Conservation (phyloP, 2,113 vertebrate species). For the Myrmecobius fasciatus region DNA sequence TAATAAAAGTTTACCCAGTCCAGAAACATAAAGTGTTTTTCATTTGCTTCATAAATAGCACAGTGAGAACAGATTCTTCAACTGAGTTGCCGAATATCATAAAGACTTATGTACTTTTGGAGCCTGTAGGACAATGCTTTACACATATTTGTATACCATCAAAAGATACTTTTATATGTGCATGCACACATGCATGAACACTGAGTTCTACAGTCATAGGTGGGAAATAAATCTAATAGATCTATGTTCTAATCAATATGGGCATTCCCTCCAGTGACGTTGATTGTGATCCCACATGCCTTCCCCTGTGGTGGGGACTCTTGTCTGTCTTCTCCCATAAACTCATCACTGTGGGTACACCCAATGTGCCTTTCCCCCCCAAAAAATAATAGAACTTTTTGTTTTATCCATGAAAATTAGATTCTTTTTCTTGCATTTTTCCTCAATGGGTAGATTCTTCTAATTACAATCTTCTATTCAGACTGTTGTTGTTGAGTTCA, state of each 20-base stretch:
- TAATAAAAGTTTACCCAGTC: neutral
- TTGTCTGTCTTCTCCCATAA: neutral
- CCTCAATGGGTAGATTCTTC: conserved; percentile 10
- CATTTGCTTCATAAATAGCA: neutral
- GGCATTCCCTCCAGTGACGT: neutral
- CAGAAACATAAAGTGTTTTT: neutral
- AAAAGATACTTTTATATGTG: neutral
- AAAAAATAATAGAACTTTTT: neutral
- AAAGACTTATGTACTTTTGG: neutral
- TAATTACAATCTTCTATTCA: conserved; percentile 20
- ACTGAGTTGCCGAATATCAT: neutral
- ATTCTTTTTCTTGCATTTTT: conserved; percentile 26
- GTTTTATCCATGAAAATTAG: neutral
- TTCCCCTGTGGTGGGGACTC: neutral
- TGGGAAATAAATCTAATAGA: neutral
- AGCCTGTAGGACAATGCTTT: neutral
- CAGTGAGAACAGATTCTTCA: neutral
- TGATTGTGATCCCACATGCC: neutral
- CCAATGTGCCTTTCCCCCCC: neutral
- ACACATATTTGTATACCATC: neutral
- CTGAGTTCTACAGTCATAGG: neutral
- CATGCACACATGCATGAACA: neutral
- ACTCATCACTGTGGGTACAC: neutral
- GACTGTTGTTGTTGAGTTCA: neutral
- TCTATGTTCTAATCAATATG: neutral